Evolutionary conservation across 1,140 invertebrate genomes (phyloP).

Genomic region (Steinernema khuongi): DNA sequence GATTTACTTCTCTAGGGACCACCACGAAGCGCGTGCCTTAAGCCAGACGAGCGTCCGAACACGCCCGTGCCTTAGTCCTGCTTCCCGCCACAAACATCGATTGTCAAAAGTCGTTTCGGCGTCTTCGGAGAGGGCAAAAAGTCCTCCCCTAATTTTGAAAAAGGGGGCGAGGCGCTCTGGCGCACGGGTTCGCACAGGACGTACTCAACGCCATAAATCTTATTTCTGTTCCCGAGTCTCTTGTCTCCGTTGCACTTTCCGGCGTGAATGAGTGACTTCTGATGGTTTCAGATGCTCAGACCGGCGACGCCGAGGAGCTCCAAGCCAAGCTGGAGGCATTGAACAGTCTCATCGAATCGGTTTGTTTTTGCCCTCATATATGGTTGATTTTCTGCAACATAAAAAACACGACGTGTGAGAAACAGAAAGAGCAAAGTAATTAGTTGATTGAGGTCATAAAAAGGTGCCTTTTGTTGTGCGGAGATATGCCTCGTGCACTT

Average conservation of each 20-base stretch:
- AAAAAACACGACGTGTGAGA: background rate
- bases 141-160: background rate
- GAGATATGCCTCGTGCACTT: no score
- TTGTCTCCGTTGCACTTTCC: no score
- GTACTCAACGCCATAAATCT: background rate
- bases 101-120: constrained; percentile 9
- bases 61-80: background rate
- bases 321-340: constrained; percentile 83
- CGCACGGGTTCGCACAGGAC: background rate
- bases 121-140: background rate
- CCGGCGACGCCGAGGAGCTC: constrained; percentile 79
- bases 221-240: background rate
- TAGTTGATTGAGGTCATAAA: no score
- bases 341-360: constrained; percentile 80
- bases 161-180: background rate
- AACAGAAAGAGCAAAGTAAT: no score
- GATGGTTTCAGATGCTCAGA: constrained; percentile 72
- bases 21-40: constrained; percentile 11
- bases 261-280: no score
- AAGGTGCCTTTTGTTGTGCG: no score
- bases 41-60: background rate
- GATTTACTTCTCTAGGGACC: constrained; percentile 12
- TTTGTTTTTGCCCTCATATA: constrained; percentile 48
- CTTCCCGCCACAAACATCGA: constrained; percentile 1
- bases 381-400: constrained; percentile 11